These are phyloP conservation scores for Danio jaintianensis DNA, from an alignment of 2,797 vertebrate species.

Conservation along the genomic window DNA sequence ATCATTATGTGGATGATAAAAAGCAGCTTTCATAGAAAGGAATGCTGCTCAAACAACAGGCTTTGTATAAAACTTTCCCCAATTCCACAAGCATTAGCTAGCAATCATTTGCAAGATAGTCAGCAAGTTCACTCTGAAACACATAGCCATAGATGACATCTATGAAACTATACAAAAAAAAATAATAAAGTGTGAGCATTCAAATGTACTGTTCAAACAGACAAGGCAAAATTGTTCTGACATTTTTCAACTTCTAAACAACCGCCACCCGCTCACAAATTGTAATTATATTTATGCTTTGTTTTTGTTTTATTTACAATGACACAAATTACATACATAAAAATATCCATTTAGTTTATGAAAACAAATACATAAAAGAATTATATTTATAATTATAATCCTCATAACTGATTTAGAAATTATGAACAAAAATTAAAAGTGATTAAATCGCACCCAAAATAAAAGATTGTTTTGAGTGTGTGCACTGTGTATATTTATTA, in stretches of 20 bases:
- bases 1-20: slow-evolving; percentile 5
- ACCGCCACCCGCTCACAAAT: too few species aligned
- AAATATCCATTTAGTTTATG: too few species aligned
- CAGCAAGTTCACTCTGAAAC: background rate
- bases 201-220: background rate
- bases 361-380: too few species aligned
- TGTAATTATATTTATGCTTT: background rate
- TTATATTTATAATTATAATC: too few species aligned
- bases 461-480: too few species aligned
- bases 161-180: background rate
- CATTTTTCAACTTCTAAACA: background rate
- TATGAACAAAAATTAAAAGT: too few species aligned
- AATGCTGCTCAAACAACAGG: slow-evolving; percentile 21
- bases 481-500: too few species aligned
- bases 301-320: too few species aligned
- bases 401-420: too few species aligned
- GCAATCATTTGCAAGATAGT: background rate
- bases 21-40: slow-evolving; percentile 35
- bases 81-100: slow-evolving; percentile 6
- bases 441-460: too few species aligned
- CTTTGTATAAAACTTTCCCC: slow-evolving; percentile 7
- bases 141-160: background rate
- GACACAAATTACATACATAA: too few species aligned
- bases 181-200: background rate
- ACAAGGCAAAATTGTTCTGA: background rate